A percentile compares a stretch with the other conserved stretches of the same genome.
Evolutionary conservation across 2,888 invertebrate genomes (phyloP).

Genomic region (Phaedon cochleariae): DNA sequence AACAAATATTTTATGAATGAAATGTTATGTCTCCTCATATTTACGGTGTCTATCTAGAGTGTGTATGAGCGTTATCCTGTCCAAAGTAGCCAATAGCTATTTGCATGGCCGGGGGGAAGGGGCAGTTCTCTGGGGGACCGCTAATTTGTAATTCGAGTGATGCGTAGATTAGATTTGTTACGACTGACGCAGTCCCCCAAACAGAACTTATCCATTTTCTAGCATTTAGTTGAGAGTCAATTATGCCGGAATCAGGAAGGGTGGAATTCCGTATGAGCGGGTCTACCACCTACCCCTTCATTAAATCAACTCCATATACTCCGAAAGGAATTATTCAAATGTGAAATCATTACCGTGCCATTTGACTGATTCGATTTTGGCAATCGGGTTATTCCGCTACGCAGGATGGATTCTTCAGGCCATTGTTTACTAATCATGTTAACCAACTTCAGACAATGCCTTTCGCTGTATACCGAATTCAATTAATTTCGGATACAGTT

Average conservation of each 20-base stretch:
- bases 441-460: conserved; percentile 4
- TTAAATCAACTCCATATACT: conserved; percentile 51
- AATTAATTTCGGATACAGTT: neutral
- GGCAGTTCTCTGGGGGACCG: conserved; percentile 51
- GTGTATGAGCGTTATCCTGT: conserved; percentile 44
- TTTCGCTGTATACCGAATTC: neutral
- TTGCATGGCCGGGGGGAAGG: conserved; percentile 53
- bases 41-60: no score
- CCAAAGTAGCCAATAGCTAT: conserved; percentile 62
- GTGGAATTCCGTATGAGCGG: conserved; percentile 27
- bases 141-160: conserved; percentile 62
- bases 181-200: conserved; percentile 50
- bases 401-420: conserved; percentile 27
- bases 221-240: conserved; percentile 64
- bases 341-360: conserved; percentile 50
- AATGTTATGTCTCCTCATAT: no score
- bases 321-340: conserved; percentile 52
- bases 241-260: conserved; percentile 56
- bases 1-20: no score
- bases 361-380: conserved; percentile 42
- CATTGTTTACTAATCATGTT: conserved; percentile 24
- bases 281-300: conserved; percentile 39
- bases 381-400: conserved; percentile 31
- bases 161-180: conserved; percentile 61
- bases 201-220: conserved; percentile 64